Conservation (phyloP, 2,113 vertebrate genomes). For the Lichenostomus cassidix region DNA sequence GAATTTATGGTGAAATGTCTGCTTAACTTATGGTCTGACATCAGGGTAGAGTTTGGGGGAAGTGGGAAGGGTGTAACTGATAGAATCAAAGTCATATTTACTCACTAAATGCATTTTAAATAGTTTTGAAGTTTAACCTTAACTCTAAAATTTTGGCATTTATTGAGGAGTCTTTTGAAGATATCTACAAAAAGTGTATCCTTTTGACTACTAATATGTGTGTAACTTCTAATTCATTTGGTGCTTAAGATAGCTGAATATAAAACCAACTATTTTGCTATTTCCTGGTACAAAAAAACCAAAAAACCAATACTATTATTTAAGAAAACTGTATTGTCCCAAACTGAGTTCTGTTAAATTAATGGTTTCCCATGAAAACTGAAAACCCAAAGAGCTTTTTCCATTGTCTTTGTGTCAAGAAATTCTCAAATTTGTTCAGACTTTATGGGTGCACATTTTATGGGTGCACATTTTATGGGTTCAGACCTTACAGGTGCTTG, state of each 20-base stretch:
- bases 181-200: not conserved
- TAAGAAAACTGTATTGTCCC: not conserved
- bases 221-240: not conserved
- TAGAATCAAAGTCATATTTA: not conserved
- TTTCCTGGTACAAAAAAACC: not conserved
- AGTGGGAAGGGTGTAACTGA: not conserved
- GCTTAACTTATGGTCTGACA: not conserved
- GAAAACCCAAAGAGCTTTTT: not conserved
- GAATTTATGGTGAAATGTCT: not conserved
- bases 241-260: not conserved
- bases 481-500: fast-evolving
- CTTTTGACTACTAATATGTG: not conserved
- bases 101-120: not conserved
- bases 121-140: not conserved
- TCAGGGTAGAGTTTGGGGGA: not conserved
- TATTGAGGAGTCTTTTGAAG: not conserved
- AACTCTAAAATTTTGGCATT: not conserved
- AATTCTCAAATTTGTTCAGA: not conserved
- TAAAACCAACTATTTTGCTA: not conserved
- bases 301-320: not conserved
- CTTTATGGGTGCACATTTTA: fast-evolving
- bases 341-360: not conserved
- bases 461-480: not conserved
- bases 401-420: not conserved
- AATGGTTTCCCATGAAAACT: not conserved